Conservation (phyloP, 2,797 vertebrate species). For the Gobionotothen gibberifrons region DNA sequence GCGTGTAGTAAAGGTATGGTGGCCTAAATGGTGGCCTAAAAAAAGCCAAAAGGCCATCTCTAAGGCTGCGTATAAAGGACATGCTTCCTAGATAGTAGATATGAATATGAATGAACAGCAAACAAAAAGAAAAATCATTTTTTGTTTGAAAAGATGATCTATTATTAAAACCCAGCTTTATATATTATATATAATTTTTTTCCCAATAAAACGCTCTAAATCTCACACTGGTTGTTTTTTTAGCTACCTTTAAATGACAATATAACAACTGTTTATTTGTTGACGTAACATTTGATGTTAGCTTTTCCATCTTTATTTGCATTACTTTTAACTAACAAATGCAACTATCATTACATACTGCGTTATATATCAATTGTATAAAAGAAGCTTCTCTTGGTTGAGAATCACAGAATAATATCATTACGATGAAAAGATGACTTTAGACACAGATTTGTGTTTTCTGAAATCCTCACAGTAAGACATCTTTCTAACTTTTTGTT, state of each 20-base stretch:
- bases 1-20: too few relatives aligned
- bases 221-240: neutral
- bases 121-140: too few relatives aligned
- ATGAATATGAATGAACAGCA: too few relatives aligned
- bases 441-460: constrained; percentile 1
- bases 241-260: neutral
- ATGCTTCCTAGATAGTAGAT: too few relatives aligned
- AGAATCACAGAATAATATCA: neutral
- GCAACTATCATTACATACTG: neutral
- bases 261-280: neutral
- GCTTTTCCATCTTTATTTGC: neutral
- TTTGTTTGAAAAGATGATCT: too few relatives aligned
- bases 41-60: too few relatives aligned
- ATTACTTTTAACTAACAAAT: neutral
- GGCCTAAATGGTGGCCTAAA: too few relatives aligned
- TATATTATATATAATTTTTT: too few relatives aligned
- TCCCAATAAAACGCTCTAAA: too few relatives aligned
- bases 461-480: neutral
- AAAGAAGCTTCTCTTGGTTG: neutral
- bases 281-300: neutral
- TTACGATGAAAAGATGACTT: neutral
- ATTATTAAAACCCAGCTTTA: too few relatives aligned
- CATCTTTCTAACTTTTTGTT: neutral
- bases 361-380: neutral
- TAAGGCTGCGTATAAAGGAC: too few relatives aligned